phyloP scores from a whole-genome alignment of 2,113 vertebrate species.

The Takifugu flavidus region DNA sequence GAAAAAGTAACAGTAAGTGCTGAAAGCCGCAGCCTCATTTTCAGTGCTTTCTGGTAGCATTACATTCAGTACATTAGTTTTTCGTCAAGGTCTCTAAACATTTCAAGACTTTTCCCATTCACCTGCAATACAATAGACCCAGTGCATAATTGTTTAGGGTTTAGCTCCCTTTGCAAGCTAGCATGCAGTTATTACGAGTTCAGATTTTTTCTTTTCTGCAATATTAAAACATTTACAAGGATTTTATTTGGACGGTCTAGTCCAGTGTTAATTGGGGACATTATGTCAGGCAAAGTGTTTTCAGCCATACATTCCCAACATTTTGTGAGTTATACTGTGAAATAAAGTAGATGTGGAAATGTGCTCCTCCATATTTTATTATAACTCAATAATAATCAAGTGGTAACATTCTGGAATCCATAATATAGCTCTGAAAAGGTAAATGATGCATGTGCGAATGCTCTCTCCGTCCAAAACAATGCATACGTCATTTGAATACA shows the following conservation, averaged over 20 bases:
- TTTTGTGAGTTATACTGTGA: slow-evolving; percentile 23
- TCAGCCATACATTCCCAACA: slow-evolving; percentile 1
- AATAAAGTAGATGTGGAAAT: slow-evolving; percentile 46
- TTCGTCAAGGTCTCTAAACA: background rate
- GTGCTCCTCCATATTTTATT: slow-evolving; percentile 57
- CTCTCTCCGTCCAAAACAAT: slow-evolving; percentile 42
- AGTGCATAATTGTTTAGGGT: background rate
- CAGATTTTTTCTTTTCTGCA: background rate
- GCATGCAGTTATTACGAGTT: background rate
- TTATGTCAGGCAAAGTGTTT: background rate
- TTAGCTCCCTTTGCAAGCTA: background rate
- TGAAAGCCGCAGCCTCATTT: no score
- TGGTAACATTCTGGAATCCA: slow-evolving; percentile 57
- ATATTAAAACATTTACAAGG: slow-evolving; percentile 7
- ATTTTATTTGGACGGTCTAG: slow-evolving; percentile 19
- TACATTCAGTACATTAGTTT: background rate
- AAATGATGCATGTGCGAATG: slow-evolving; percentile 48
- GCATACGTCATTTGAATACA: slow-evolving; percentile 61
- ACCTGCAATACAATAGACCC: background rate
- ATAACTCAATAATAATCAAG: slow-evolving; percentile 47
- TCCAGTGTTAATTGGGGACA: slow-evolving; percentile 9
- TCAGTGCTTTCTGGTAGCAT: background rate
- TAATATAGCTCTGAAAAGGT: slow-evolving; percentile 48
- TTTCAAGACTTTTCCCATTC: background rate
- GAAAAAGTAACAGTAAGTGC: no score